Conservation (phyloP, 2,888 invertebrate species). For the Lycophotia porphyrea region DNA sequence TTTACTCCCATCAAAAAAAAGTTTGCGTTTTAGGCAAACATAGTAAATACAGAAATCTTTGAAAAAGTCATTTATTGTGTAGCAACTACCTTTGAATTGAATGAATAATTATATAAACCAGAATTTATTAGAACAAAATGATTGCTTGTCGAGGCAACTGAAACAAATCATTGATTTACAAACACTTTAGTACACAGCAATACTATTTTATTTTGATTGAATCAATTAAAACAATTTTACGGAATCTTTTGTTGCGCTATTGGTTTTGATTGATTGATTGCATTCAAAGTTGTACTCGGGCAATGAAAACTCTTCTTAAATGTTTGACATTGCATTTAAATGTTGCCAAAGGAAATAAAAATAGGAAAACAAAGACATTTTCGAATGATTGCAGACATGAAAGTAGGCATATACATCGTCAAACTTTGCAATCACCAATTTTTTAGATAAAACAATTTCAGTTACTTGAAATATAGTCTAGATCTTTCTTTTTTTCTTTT, state of each 20-base stretch:
- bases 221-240: no score
- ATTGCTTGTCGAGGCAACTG: neutral
- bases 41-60: neutral
- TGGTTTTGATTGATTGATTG: neutral
- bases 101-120: neutral
- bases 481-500: no score
- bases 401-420: conserved; percentile 39
- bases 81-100: neutral
- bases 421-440: neutral
- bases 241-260: neutral
- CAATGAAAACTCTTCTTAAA: neutral
- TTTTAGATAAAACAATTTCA: neutral
- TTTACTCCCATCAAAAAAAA: neutral
- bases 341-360: conserved; percentile 57
- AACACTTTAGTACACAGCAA: neutral
- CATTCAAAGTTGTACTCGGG: neutral
- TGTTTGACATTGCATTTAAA: conserved; percentile 47
- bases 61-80: fast-evolving
- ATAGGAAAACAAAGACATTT: conserved; percentile 56
- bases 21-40: neutral
- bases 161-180: neutral
- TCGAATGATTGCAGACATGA: conserved; percentile 33
- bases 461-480: neutral
- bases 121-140: neutral
- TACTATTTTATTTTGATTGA: neutral